Conservation (phyloP, 2,113 vertebrate species). For the Tragulus kanchil region DNA sequence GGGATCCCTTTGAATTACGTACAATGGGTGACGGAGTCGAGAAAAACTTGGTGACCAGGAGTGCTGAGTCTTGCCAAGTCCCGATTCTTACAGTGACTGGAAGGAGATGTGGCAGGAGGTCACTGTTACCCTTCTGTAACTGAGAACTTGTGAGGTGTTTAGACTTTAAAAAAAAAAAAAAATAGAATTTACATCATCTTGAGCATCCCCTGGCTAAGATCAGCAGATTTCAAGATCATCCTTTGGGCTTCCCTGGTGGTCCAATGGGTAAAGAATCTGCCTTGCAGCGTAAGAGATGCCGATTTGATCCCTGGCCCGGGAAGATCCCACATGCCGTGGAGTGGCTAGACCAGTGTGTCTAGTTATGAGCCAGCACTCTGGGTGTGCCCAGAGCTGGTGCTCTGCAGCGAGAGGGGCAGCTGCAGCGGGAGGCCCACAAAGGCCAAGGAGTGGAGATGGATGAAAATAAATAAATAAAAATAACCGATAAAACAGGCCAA, state of each 20-base stretch:
- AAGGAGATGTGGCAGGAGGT: not conserved
- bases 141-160: not conserved
- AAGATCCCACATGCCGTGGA: no score
- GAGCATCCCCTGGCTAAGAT: not conserved
- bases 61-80: not conserved
- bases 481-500: no score
- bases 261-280: no score
- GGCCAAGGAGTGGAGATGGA: no score
- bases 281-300: no score
- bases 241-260: not conserved
- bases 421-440: no score
- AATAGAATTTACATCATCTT: not conserved
- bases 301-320: no score
- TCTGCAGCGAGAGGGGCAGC: no score
- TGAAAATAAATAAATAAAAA: no score
- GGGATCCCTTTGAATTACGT: conserved; percentile 80
- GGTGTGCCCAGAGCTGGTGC: no score
- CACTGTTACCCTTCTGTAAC: not conserved
- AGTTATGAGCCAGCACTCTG: no score
- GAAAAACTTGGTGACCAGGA: not conserved
- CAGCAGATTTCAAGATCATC: not conserved
- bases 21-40: not conserved
- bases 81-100: not conserved
- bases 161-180: not conserved
- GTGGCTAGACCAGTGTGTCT: no score